These are phyloP conservation scores for Stomatorhinus ivindoensis DNA, from an alignment of 2,113 vertebrate genomes.

Conservation along the genomic window DNA sequence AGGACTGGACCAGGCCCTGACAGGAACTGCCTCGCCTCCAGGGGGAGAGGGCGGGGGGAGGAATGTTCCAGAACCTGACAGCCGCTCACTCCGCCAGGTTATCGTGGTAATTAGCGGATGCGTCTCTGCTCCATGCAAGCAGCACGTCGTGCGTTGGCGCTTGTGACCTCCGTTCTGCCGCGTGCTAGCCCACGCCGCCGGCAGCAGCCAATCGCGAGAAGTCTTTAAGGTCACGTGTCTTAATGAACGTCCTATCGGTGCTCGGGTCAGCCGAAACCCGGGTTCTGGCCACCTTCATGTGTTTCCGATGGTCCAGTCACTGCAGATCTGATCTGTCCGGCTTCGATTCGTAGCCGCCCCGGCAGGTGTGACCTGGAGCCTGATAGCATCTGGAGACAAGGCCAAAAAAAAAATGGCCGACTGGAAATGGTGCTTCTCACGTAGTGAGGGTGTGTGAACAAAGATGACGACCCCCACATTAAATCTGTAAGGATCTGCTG, in stretches of 20 bases:
- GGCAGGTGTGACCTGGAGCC: neutral
- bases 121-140: neutral
- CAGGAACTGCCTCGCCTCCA: neutral
- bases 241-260: neutral
- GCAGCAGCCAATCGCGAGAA: neutral
- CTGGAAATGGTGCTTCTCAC: neutral
- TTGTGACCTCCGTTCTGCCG: neutral
- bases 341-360: neutral
- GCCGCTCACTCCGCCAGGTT: neutral
- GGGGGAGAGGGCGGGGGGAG: neutral
- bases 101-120: conserved; percentile 4
- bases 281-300: neutral
- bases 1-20: neutral
- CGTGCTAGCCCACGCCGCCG: neutral
- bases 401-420: neutral
- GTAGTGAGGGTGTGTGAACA: neutral
- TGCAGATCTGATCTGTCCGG: neutral
- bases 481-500: neutral
- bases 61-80: conserved; percentile 7
- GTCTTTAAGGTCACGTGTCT: neutral
- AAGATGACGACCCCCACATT: neutral
- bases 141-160: neutral
- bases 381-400: neutral
- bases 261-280: neutral
- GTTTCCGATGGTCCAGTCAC: neutral